Base-by-base conservation (phyloP, 1,140 invertebrate genomes). In the Plodia interpunctella region DNA sequence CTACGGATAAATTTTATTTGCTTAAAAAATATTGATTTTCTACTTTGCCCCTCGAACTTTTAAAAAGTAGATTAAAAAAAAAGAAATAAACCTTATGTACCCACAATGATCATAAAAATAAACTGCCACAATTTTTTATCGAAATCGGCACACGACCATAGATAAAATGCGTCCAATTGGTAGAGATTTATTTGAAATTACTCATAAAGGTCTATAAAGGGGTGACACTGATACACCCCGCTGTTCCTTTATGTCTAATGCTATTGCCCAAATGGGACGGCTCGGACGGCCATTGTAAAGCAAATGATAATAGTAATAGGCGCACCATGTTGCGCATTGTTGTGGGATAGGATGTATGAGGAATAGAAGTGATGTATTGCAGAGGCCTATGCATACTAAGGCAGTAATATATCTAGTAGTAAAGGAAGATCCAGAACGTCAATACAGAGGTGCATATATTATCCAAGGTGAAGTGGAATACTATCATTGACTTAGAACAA, bases 201-300 rank as follows among this genome's bases (percentile, higher is more conserved):
- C 51, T 53, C 13, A 21, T 53, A 53, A 21, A 53, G 51, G 19
- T 57, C 60, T 65, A 83, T 78, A 79, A 84, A 80, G 76, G 81
- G 80, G 79, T 82, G 80, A 82, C 76, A 83, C 62, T 73, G 74
- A 78, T 82, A 79, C 83, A 70, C 81, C 83, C 83, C 63, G 79
- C 77, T 82, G 83, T 78, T 83, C 76, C 82, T 87, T 87, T 87
- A 83, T 84, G 73, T 80, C n/a, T 83, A 78, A 78, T 76, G 73
- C 78, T 82, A 85, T 84, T 82, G 74, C 64, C 75, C 62, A 74
- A 83, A 83, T 83, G 76, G 76, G 71, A 25, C 51, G 19, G 20
- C n/a, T 52, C 6, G 51, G 51, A 17, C 51, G 21, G 76, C 75
- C 74, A 74, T 79, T 79, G 74, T 83, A 66, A 73, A 72, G 74